A percentile compares a stretch with the other conserved stretches of the same genome.
phyloP scores from a whole-genome alignment of 2,888 invertebrate genomes.

The Cistogaster globosa region DNA sequence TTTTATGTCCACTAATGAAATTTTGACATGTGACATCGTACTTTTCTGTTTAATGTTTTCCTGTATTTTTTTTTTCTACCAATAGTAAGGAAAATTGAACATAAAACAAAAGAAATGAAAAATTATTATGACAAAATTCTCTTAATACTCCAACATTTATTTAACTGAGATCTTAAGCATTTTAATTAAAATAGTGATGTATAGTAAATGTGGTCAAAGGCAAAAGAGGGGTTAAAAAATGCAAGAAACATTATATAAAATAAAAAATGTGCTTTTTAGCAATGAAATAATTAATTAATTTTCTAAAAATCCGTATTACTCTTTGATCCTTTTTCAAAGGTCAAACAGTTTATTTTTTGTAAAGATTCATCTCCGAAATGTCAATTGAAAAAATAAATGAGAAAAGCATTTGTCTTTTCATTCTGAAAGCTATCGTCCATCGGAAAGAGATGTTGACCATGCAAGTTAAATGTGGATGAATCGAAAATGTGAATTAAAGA shows the following conservation, averaged over 20 bases:
- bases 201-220: not conserved
- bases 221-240: not conserved
- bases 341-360: too few species aligned
- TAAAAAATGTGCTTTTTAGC: not conserved
- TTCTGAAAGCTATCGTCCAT: too few species aligned
- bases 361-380: too few species aligned
- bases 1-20: slow-evolving; percentile 71
- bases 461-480: too few species aligned
- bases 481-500: too few species aligned
- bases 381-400: too few species aligned
- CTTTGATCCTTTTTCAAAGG: too few species aligned
- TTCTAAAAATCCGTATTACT: too few species aligned
- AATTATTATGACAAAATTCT: slow-evolving; percentile 58
- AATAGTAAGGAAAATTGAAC: not conserved
- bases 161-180: slow-evolving; percentile 40
- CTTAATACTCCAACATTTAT: slow-evolving; percentile 64
- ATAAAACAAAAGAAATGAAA: slow-evolving; percentile 7
- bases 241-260: too few species aligned
- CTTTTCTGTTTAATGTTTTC: slow-evolving; percentile 69
- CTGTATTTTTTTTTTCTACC: slow-evolving; percentile 35
- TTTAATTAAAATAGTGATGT: slow-evolving; percentile 12
- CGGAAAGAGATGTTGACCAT: too few species aligned
- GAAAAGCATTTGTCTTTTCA: too few species aligned
- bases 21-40: slow-evolving; percentile 71
- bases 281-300: too few species aligned